Percentiles rank a stretch among this genome's conserved stretches.
Evolutionary conservation across 1,140 invertebrate genomes (phyloP).

Genomic region (Uloborus diversus): DNA sequence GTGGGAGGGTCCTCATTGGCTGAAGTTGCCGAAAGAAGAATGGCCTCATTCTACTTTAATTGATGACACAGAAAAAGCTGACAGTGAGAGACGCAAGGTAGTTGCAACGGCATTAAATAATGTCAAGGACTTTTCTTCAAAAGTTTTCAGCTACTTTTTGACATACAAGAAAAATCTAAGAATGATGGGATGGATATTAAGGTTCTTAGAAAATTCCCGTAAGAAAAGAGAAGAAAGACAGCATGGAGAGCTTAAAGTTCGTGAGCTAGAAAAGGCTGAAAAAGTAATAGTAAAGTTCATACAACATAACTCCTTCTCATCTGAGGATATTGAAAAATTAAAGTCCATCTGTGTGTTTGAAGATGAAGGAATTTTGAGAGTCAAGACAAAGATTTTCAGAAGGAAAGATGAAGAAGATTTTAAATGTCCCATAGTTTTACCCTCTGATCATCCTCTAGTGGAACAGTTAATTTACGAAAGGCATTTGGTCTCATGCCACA

Average conservation of each 20-base stretch:
- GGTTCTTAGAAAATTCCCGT: background rate
- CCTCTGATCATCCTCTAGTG: too few relatives aligned
- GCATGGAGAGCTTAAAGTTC: background rate
- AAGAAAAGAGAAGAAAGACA: slow-evolving; percentile 1
- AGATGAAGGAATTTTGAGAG: slow-evolving; percentile 5
- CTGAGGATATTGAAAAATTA: slow-evolving; percentile 3
- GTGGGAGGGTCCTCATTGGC: slow-evolving; percentile 19
- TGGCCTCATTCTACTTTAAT: background rate
- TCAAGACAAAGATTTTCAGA: slow-evolving; percentile 8
- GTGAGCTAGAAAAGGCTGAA: slow-evolving; percentile 3
- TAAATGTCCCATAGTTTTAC: too few relatives aligned
- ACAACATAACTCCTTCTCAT: slow-evolving; percentile 1
- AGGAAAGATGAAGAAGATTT: too few relatives aligned
- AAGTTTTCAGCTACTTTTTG: background rate
- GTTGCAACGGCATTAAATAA: slow-evolving; percentile 1
- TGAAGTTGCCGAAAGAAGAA: background rate
- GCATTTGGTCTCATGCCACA: too few relatives aligned
- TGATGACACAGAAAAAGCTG: background rate
- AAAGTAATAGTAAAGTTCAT: background rate
- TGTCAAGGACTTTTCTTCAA: background rate
- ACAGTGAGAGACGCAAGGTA: background rate
- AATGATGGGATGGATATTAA: background rate
- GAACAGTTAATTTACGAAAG: too few relatives aligned
- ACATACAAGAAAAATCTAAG: background rate
- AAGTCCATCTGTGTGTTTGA: background rate